Evolutionary conservation across 2,888 invertebrate genomes (phyloP), one percentile per base, ranked within the genome.

Genomic region (Tinea pellionella): DNA sequence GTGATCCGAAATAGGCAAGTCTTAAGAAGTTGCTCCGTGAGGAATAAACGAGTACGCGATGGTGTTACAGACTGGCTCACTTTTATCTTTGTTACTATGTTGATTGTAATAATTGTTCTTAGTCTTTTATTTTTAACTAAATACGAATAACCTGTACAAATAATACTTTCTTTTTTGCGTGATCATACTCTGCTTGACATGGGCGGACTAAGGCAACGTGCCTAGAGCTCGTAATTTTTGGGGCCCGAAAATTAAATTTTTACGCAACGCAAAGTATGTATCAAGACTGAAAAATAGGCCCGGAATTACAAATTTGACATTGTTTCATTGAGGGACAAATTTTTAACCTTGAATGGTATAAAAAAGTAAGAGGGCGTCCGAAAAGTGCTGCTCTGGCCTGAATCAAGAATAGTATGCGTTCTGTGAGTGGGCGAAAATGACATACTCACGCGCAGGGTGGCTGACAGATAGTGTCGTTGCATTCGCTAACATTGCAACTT

Each of bases 1-100:
- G 24, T 65, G 69, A 67, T 78, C 84, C 85, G 71, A 86, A 86
- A 86, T 86, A 83, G 87, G 87, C 75, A 80, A 74, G 69, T 68
- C 71, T 37, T 9, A 37, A 37, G 37, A 12, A 37, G 37, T 37
- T 37, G n/a, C 4, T 9, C 37, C 9, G 24, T 24, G 59, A 30
- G 16, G 19, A 47, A 51, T 51, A 18, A 51, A 37, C 59, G 15
- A 30, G 59, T 13, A 60, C 37, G n/a, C n/a, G 37, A 37, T 37
- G 37, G 37, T 37, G 37, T 37, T 6, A n/a, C 2, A 16, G 47
- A 47, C 47, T 60, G 59, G 59, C 18, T 60, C 68, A 72, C 70
- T 73, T 78, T 75, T 74, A 79, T 75, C 78, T 83, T 85, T 84
- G 86, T 85, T 77, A 74, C 76, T 75, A 68, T 51, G 12, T 12